phyloP scores from a whole-genome alignment of 2,797 vertebrate genomes.

The Sebastiscus tertius region DNA sequence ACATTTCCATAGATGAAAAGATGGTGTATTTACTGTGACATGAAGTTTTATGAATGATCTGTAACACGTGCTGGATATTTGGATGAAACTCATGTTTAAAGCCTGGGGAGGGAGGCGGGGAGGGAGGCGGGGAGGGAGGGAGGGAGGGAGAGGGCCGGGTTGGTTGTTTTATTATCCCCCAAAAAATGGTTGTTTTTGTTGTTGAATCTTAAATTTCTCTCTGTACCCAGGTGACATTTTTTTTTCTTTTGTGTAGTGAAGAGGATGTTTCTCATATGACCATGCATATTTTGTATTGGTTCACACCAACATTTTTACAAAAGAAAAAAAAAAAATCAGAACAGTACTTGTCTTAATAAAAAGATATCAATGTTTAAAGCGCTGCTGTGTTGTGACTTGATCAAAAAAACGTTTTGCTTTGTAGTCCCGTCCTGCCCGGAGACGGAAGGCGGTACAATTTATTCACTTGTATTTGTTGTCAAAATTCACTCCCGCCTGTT shows the following conservation, averaged over 20 bases:
- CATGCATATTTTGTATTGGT: conserved; percentile 99
- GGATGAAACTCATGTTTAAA: conserved; percentile 82
- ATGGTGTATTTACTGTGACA: conserved; percentile 88
- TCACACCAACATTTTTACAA: conserved; percentile 99
- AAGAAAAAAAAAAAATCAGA: conserved; percentile 90
- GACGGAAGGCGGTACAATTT: neutral
- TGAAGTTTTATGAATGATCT: conserved; percentile 76
- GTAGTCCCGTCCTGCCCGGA: conserved; percentile 16
- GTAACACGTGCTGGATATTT: conserved; percentile 76
- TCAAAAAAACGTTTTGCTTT: conserved; percentile 36
- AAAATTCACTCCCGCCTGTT: conserved; percentile 21
- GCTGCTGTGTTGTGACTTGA: conserved; percentile 49
- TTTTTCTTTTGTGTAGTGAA: conserved; percentile 86
- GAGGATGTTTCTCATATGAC: conserved; percentile 90
- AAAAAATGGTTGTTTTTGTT: conserved; percentile 80
- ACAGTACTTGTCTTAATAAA: conserved; percentile 99
- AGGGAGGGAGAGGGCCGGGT: neutral
- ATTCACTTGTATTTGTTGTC: conserved; percentile 37
- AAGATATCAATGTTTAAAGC: conserved; percentile 96
- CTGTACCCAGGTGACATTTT: conserved; percentile 91
- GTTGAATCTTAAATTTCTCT: conserved; percentile 89
- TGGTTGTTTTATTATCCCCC: conserved; percentile 85
- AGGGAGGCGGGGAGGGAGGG: neutral
- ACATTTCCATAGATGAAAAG: conserved; percentile 79
- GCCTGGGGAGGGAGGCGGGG: conserved; percentile 71